A percentile compares a stretch with the other conserved stretches of the same genome.
Evolutionary conservation across 2,797 vertebrate genomes (phyloP).

Genomic region (Streptopelia turtur): DNA sequence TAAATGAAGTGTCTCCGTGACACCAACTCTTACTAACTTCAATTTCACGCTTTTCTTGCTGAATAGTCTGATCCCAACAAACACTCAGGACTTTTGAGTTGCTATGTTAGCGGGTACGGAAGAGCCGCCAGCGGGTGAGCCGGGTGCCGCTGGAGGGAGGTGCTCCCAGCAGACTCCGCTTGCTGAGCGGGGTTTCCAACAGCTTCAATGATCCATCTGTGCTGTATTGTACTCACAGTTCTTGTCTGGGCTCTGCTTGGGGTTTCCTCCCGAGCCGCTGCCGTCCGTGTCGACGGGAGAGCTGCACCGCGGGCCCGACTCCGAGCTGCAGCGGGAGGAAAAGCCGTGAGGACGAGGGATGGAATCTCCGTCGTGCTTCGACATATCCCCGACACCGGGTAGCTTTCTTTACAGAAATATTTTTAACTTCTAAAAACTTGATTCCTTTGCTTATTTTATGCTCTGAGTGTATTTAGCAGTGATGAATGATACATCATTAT

Average conservation of each 20-base stretch:
- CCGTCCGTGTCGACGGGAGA: conserved; percentile 86
- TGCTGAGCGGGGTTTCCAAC: fast-evolving
- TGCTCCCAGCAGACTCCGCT: fast-evolving
- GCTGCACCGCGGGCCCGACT: conserved; percentile 86
- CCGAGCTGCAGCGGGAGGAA: conserved; percentile 76
- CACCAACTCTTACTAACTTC: not conserved
- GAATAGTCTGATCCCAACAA: not conserved
- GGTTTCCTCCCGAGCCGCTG: conserved; percentile 38
- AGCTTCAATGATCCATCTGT: not conserved
- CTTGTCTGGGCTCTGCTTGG: conserved; percentile 79
- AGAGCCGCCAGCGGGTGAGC: fast-evolving
- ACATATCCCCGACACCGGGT: too few relatives aligned
- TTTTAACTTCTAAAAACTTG: fast-evolving
- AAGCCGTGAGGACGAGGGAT: not conserved
- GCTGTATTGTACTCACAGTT: conserved; percentile 80
- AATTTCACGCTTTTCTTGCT: not conserved
- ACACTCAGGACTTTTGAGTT: not conserved
- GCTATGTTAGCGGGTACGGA: fast-evolving
- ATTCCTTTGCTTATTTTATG: fast-evolving
- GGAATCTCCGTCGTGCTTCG: not conserved
- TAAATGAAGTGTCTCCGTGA: not conserved
- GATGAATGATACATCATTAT: not conserved
- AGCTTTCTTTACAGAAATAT: too few relatives aligned
- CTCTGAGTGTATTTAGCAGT: not conserved
- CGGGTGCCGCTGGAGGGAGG: not conserved